Base-by-base conservation (phyloP, 2,888 invertebrate genomes). In the Unio delphinus region DNA sequence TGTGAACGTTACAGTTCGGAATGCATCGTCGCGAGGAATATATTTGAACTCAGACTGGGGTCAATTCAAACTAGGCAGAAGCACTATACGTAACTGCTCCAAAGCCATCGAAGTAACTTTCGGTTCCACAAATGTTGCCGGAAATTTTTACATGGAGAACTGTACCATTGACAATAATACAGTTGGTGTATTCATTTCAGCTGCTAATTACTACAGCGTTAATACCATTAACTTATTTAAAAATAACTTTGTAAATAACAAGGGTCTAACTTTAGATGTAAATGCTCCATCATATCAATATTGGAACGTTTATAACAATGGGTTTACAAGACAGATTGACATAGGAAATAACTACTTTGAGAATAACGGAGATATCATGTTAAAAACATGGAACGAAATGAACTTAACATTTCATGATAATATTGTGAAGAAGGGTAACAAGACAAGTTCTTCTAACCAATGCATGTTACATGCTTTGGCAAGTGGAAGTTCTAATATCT, bases 341-440 rank as follows among this genome's bases (percentile, higher is more conserved):
- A 62, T 71, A 57, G 61, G 62, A 6, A 55, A 57, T 7, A 74
- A 74, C 57, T 61, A n/a, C 5, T 74, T 74, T 66, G 55, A 18
- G n/a, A 68, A 74, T 34, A 55, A 62, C 20, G 58, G 65, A 57
- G 66, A 65, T 20, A 64, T 74, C 8, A 20, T 23, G 23, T 18
- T 73, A 8, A 55, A 67, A 20, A 73, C 72, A 8, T 62, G 55
- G 34, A 64, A 69, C 62, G 57, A 55, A 4, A 61, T 61, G 7
- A 61, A 66, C 17, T 4, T 64, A 26, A 63, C 55, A 11, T 65
- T 75, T 30, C 68, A 72, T 18, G 73, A 75, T 23, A 77, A 77
- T 61, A 62, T 54, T 23, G 45, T 73, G 17, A 60, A 45, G 26
- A 60, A 69, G 28, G 61, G 63, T 11, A 55, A 23, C 5, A 59